A percentile compares a stretch with the other conserved stretches of the same genome.
Evolutionary conservation across 2,797 vertebrate genomes (phyloP).

Genomic region (Centroberyx gerrardi): DNA sequence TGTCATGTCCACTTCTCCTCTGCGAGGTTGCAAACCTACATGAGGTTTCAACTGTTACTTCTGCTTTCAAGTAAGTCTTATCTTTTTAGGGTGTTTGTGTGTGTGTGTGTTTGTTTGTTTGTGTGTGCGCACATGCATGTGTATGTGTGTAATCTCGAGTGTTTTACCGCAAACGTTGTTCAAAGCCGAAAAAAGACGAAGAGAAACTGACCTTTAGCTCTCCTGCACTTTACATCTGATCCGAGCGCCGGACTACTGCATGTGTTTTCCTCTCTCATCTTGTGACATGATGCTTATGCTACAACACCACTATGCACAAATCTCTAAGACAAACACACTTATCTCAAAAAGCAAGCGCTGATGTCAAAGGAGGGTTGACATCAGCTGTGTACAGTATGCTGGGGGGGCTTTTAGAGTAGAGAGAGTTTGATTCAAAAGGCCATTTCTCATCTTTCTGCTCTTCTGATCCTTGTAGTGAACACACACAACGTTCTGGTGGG

Average conservation of each 20-base stretch:
- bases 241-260: not conserved
- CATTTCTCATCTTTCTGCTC: too few relatives aligned
- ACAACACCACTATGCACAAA: not conserved
- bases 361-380: too few relatives aligned
- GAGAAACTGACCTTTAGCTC: not conserved
- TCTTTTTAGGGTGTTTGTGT: not conserved
- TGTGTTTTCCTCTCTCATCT: not conserved
- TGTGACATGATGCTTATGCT: not conserved
- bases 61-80: constrained; percentile 62
- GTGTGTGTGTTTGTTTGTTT: not conserved
- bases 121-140: not conserved
- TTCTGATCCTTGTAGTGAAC: too few relatives aligned
- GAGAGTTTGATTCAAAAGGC: too few relatives aligned
- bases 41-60: constrained; percentile 62
- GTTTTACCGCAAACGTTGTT: not conserved
- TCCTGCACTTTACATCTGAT: not conserved
- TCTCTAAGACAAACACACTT: not conserved
- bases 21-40: constrained; percentile 34
- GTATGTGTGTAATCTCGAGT: too few relatives aligned
- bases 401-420: too few relatives aligned
- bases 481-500: not conserved
- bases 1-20: constrained; percentile 59
- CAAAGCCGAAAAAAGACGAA: not conserved
- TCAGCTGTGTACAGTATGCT: too few relatives aligned
- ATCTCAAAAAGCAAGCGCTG: too few relatives aligned